Evolutionary conservation across 1,140 invertebrate genomes (phyloP), one percentile per base, ranked within the genome.

Genomic region (Muscidifurax raptorellus): DNA sequence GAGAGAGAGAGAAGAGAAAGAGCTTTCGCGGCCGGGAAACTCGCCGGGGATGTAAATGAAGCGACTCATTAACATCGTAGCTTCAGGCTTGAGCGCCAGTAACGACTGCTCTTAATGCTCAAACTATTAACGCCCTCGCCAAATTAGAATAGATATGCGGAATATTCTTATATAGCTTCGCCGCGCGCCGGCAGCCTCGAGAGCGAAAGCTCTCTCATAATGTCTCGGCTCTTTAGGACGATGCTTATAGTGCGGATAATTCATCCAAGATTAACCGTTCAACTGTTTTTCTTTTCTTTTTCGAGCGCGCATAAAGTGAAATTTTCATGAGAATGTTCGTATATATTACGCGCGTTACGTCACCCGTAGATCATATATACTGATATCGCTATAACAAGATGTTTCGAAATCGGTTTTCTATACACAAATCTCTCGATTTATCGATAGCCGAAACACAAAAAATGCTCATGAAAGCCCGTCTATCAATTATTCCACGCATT

Each of bases 1-100:
- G 64, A 28, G 64, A 36, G 22, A 10, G 47, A 67, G 66, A 27
- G 59, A 47, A 22, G 40, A 80, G 71, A 0, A 74, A 22, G 66
- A 69, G 79, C 30, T 80, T 32, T 77, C 12, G 75, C 69, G 36
- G 47, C 18, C 40, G 52, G 44, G 81, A 44, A 74, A 47, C 64
- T 76, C 27, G 66, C 40, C 47, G 67, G 64, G 72, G 77, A 86
- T 88, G 84, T 86, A 88, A 89, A 89, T 88, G 88, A 89, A 88
- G 84, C 86, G 36, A 83, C 88, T 89, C 88, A 88, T 88, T 89
- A 89, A 81, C 87, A 85, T 80, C 84, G 86, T 83, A 85, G 85
- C 85, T 88, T 80, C 77, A 67, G 83, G 85, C 87, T 86, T 71
- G 84, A 85, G 82, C 52, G 40, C 77, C 28, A 69, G 78, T 85